Evolutionary conservation across 92 coral and sea anemone genomes (phyloP), one percentile per base, ranked within the genome.

Genomic region (Zoanthus solanderi): DNA sequence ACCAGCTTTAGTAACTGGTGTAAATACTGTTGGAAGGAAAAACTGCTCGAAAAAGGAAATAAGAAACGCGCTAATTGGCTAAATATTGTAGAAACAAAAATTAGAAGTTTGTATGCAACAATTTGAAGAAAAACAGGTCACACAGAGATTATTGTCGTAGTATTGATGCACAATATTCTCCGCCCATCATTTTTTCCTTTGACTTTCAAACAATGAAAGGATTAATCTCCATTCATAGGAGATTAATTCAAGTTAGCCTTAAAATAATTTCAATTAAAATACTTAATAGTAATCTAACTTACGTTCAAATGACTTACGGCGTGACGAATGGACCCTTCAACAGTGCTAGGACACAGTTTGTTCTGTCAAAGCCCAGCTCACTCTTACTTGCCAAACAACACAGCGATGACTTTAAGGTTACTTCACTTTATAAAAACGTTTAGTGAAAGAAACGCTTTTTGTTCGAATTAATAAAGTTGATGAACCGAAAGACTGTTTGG

Each of bases 401-500:
- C 60, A 54, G 45, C 48, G 84, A 68, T 63, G 34, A 28, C 45
- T 66, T 65, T 23, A n/a, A 18, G 61, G 47, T 81, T 81, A 6
- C 56, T 12, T 47, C 63, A 71, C 75, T 65, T n/a, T 12, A 14
- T 65, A 9, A 81, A 80, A 81, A 81, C 60, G 15, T 18, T 23
- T 44, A 54, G 23, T 15, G 57, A 54, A 47, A 66, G 42, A 66
- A 81, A 44, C 57, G 13, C 14, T 65, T 65, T 47, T 66, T 81
- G 63, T 81, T 81, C 47, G 50, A 47, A 81, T 65, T 50, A 81
- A 65, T n/a, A 34, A 29, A 81, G 29, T 46, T 45, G 65, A 28
- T 67, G 85, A 81, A 81, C 85, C 71, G 46, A 54, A 28, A 81
- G 28, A 66, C 52, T 81, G 84, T 79, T 79, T 79, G 47, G 75